Evolutionary conservation across 2,113 vertebrate species (phyloP).

Genomic region (Cheirogaleus medius): DNA sequence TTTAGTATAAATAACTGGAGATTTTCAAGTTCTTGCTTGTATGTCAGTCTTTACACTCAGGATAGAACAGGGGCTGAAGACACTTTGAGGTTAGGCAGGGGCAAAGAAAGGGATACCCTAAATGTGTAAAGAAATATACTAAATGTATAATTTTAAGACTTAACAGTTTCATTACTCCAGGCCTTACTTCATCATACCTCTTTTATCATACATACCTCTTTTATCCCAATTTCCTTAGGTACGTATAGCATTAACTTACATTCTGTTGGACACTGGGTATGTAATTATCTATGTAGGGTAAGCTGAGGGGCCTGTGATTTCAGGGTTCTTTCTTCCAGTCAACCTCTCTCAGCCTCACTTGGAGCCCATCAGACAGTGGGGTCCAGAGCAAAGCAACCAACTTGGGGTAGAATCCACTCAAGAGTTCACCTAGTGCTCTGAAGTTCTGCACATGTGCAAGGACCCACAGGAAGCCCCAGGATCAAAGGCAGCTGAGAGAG

Average conservation of each 20-base stretch:
- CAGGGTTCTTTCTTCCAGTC: conserved; percentile 48
- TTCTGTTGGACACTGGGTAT: neutral
- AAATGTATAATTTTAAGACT: neutral
- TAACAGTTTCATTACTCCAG: neutral
- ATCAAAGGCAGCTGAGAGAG: neutral
- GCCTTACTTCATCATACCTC: neutral
- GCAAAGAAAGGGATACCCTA: neutral
- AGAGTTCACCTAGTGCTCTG: conserved; percentile 56
- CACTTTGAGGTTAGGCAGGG: neutral
- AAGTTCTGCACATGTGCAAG: neutral
- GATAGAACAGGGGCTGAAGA: neutral
- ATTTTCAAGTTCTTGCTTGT: neutral
- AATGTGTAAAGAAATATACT: neutral
- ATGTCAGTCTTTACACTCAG: neutral
- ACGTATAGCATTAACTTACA: neutral
- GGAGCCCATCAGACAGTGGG: conserved; percentile 64
- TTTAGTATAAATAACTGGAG: neutral
- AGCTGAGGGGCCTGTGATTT: conserved; percentile 39
- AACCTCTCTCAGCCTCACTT: conserved; percentile 66
- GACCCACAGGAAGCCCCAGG: conserved; percentile 64
- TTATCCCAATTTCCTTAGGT: neutral
- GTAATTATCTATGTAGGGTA: neutral
- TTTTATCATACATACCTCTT: neutral
- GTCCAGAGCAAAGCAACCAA: conserved; percentile 47
- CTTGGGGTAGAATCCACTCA: conserved; percentile 58